These are phyloP conservation scores for Falcunculus frontatus DNA, from an alignment of 2,113 vertebrate species.

Conservation along the genomic window DNA sequence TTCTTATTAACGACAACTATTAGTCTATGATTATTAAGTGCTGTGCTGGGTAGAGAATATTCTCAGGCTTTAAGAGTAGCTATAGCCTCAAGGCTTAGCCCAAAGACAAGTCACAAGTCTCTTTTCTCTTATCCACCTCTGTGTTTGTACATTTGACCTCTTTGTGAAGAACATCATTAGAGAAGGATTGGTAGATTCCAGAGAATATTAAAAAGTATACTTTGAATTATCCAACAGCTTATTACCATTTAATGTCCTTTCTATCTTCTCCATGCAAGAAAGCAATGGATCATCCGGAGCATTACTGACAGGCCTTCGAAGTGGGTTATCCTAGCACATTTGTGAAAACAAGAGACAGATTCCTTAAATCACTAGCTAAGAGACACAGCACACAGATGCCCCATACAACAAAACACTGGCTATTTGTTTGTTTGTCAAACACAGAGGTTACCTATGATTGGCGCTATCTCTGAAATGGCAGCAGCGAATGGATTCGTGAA, in stretches of 20 bases:
- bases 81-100: not conserved
- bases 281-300: constrained; percentile 47
- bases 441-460: not conserved
- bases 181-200: not conserved
- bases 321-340: constrained; percentile 36
- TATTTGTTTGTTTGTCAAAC: not conserved
- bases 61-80: not conserved
- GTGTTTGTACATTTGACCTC: not conserved
- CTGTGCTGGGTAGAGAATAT: not conserved
- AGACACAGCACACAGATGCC: not conserved
- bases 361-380: not conserved
- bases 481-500: not conserved
- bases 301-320: not conserved
- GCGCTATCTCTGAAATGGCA: not conserved
- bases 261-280: constrained; percentile 75
- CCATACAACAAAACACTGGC: not conserved
- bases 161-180: not conserved
- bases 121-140: not conserved
- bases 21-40: not conserved
- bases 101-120: not conserved
- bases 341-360: not conserved
- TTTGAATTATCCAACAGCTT: not conserved
- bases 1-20: not conserved
- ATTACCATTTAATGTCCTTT: constrained; percentile 76
- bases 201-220: not conserved